phyloP scores from a whole-genome alignment of 2,797 vertebrate genomes.

The Borostomias antarcticus region DNA sequence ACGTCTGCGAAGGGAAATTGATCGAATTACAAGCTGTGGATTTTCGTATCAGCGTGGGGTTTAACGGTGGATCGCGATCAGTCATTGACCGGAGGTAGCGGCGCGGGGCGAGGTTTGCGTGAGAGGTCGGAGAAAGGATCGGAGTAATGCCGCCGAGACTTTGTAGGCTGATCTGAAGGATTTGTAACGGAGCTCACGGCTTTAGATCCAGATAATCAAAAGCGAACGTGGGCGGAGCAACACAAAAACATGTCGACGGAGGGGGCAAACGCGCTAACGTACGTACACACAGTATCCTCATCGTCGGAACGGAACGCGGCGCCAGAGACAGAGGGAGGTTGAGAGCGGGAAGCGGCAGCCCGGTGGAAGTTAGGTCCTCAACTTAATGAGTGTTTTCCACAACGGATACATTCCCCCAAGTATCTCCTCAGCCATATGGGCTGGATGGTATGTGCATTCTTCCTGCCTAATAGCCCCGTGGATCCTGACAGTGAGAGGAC shows the following conservation, averaged over 20 bases:
- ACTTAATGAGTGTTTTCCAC: slow-evolving; percentile 15
- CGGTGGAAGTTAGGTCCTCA: too few relatives aligned
- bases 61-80: slow-evolving; percentile 30
- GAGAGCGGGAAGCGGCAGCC: too few relatives aligned
- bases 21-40: slow-evolving; percentile 38
- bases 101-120: slow-evolving; percentile 42
- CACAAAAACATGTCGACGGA: background rate
- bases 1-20: slow-evolving; percentile 32
- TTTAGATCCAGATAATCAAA: slow-evolving; percentile 28
- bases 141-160: slow-evolving; percentile 34
- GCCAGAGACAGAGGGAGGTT: too few relatives aligned
- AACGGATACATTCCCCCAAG: slow-evolving; percentile 31
- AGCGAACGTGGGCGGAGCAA: slow-evolving; percentile 24
- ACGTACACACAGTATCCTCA: background rate
- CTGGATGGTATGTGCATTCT: slow-evolving; percentile 33
- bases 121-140: slow-evolving; percentile 31
- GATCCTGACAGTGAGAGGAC: slow-evolving; percentile 46
- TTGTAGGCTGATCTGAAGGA: slow-evolving; percentile 41
- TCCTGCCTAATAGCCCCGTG: slow-evolving; percentile 53
- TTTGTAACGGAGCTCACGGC: slow-evolving; percentile 53
- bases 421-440: slow-evolving; percentile 30
- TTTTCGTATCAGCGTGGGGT: slow-evolving; percentile 34
- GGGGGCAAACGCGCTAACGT: background rate
- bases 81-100: slow-evolving; percentile 28
- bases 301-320: too few relatives aligned